Conservation (phyloP, 2,113 vertebrate species). For the Corythoichthys haematopterus region DNA sequence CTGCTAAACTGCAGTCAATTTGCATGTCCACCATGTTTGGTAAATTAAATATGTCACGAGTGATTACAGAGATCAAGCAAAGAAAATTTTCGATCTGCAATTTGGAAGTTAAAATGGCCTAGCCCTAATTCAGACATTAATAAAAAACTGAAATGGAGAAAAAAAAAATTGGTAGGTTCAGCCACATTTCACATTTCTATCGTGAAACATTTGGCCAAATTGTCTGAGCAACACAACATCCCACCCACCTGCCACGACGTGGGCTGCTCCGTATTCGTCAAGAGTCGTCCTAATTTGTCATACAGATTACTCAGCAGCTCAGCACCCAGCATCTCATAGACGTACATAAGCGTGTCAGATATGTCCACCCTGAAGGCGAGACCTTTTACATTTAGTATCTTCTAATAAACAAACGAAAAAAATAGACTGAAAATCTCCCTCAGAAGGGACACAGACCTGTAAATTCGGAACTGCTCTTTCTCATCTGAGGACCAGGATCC, state of each 20-base stretch:
- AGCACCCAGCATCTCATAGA: conserved; percentile 97
- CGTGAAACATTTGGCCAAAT: conserved; percentile 10
- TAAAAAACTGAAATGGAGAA: too few relatives aligned
- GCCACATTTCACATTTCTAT: background rate
- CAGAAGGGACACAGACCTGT: conserved; percentile 76
- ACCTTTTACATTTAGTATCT: conserved; percentile 21
- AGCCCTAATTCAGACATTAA: too few relatives aligned
- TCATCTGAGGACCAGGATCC: conserved; percentile 95
- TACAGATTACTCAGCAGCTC: conserved; percentile 98
- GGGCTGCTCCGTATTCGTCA: conserved; percentile 89
- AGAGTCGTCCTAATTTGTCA: conserved; percentile 91
- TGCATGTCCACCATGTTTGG: too few relatives aligned
- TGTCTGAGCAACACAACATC: background rate
- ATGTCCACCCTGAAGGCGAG: conserved; percentile 87
- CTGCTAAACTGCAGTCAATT: too few relatives aligned
- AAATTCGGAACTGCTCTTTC: conserved; percentile 98
- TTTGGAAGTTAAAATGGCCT: too few relatives aligned
- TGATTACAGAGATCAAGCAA: too few relatives aligned
- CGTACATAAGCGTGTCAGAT: conserved; percentile 98
- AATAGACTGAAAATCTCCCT: background rate
- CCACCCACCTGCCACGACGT: conserved; percentile 92
- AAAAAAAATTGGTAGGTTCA: too few relatives aligned
- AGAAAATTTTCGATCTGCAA: too few relatives aligned
- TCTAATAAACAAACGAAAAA: background rate
- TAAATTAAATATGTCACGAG: too few relatives aligned